Percentiles rank a stretch among this genome's conserved stretches.
Conservation (phyloP, 92 coral and sea anemone genomes). For the Phenganax marumi region DNA sequence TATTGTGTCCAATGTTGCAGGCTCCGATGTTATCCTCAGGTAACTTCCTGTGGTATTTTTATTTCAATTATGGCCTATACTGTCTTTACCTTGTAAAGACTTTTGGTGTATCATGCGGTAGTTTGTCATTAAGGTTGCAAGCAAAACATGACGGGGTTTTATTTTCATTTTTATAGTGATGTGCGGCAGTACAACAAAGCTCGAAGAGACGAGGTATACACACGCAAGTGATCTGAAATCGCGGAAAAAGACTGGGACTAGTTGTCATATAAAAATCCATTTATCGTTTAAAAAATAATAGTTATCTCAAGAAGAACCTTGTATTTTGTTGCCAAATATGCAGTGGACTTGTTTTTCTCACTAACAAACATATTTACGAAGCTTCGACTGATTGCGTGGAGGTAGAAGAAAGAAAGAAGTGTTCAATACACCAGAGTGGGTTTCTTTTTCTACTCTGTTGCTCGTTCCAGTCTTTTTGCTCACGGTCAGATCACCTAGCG, state of each 20-base stretch:
- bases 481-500: too few species aligned
- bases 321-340: too few species aligned
- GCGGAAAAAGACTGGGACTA: too few species aligned
- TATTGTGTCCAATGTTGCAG: conserved; percentile 66
- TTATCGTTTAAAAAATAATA: too few species aligned
- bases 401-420: conserved; percentile 1
- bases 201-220: conserved; percentile 72
- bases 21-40: conserved; percentile 70
- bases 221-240: too few species aligned
- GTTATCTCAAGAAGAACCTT: too few species aligned
- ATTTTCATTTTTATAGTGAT: conserved; percentile 58
- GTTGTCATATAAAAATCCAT: too few species aligned
- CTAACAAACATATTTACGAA: too few species aligned
- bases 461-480: too few species aligned
- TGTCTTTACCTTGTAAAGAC: neutral
- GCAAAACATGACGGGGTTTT: neutral
- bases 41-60: conserved; percentile 26
- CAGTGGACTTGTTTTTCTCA: too few species aligned
- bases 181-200: conserved; percentile 72
- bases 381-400: too few species aligned
- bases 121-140: neutral
- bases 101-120: neutral
- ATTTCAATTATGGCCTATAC: neutral
- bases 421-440: neutral
- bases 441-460: neutral